Conservation (phyloP, 1,140 invertebrate genomes). For the Drosophila kohkoa region DNA sequence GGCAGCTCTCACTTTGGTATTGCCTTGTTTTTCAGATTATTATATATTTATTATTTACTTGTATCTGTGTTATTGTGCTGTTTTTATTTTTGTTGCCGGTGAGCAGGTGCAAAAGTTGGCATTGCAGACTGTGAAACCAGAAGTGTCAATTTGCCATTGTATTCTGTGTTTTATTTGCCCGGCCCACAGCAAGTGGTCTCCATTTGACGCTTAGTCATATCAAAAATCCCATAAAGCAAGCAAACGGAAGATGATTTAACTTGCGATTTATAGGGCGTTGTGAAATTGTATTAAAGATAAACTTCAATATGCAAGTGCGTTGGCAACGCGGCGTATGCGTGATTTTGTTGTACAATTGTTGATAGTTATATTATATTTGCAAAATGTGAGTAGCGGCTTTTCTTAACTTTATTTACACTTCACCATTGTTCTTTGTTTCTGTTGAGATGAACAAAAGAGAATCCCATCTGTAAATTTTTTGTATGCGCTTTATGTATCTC, state of each 20-base stretch:
- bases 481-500: background rate
- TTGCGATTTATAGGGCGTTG: conserved; percentile 5
- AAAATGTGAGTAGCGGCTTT: background rate
- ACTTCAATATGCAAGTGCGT: background rate
- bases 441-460: conserved; percentile 43
- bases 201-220: conserved; percentile 30
- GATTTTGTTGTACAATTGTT: conserved; percentile 4
- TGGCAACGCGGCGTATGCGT: conserved; percentile 37
- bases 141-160: conserved; percentile 37
- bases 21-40: conserved; percentile 1
- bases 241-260: conserved; percentile 19
- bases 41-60: background rate
- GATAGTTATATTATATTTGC: conserved; percentile 3
- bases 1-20: background rate
- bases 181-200: conserved; percentile 2
- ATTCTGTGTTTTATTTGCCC: conserved; percentile 15
- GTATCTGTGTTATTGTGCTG: background rate
- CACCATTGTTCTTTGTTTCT: conserved; percentile 40
- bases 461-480: conserved; percentile 39
- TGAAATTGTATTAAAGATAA: conserved; percentile 21
- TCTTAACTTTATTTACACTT: conserved; percentile 16
- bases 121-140: conserved; percentile 33
- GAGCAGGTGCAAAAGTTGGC: conserved; percentile 66
- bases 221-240: conserved; percentile 6
- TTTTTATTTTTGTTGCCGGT: background rate